Conservation (phyloP, 1,140 invertebrate species). For the Pseudomyrmex dendroicus region DNA sequence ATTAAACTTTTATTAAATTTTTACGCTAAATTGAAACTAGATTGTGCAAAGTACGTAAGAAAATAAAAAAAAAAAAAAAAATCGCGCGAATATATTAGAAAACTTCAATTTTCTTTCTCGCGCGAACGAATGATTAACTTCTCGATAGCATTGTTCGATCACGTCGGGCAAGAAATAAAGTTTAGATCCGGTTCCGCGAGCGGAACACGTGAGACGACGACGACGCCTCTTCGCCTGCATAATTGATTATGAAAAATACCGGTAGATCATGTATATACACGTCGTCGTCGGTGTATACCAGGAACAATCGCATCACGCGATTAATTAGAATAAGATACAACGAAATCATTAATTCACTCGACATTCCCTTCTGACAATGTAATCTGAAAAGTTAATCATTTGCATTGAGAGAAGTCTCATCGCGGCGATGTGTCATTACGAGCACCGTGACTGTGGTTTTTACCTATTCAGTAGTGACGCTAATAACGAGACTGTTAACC, state of each 20-base stretch:
- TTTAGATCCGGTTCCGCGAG: conserved; percentile 54
- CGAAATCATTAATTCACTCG: conserved; percentile 49
- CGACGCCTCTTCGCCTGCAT: conserved; percentile 28
- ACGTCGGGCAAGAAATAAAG: not conserved
- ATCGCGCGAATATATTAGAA: too few relatives aligned
- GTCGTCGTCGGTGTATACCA: conserved; percentile 25
- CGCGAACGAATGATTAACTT: conserved; percentile 29
- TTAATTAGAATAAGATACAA: conserved; percentile 56
- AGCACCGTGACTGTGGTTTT: conserved; percentile 20
- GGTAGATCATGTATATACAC: not conserved
- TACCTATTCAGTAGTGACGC: not conserved
- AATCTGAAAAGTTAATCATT: conserved; percentile 5
- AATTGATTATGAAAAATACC: conserved; percentile 53
- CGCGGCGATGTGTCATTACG: conserved; percentile 15
- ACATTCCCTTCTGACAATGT: conserved; percentile 40
- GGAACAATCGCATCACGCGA: conserved; percentile 30
- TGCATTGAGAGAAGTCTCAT: not conserved
- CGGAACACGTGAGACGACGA: conserved; percentile 39
- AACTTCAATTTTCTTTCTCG: not conserved
- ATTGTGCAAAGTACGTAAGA: too few relatives aligned
- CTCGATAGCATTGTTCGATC: conserved; percentile 6
- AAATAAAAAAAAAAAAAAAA: too few relatives aligned
- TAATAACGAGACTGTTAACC: not conserved
- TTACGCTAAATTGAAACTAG: not conserved
- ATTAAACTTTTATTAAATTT: not conserved